phyloP scores from a whole-genome alignment of 2,113 vertebrate species.

The Dicrurus megarhynchus region DNA sequence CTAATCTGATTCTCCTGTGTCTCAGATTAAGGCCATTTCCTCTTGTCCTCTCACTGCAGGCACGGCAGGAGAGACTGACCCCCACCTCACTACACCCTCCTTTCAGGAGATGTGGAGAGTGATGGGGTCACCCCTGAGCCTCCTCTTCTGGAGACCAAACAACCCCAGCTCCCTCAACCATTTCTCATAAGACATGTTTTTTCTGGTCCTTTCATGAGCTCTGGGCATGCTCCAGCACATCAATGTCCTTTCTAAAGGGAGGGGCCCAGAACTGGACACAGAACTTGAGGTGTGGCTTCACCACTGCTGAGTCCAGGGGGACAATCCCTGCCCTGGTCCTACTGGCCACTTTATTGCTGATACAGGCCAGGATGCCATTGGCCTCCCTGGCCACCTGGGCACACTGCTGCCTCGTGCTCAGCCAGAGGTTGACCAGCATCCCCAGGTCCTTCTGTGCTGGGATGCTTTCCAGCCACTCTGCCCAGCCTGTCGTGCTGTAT shows the following conservation, averaged over 20 bases:
- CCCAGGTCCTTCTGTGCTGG: not conserved
- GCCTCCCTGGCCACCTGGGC: not conserved
- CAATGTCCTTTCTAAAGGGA: not conserved
- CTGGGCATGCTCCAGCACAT: not conserved
- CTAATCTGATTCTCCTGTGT: not conserved
- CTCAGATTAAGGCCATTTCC: not conserved
- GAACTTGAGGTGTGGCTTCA: not conserved
- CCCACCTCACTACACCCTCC: too few relatives aligned
- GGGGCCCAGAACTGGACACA: not conserved
- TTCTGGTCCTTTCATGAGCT: too few relatives aligned
- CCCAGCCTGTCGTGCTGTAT: not conserved
- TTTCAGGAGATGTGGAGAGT: not conserved
- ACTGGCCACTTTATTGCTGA: not conserved
- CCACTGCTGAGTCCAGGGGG: not conserved
- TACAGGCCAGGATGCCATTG: not conserved
- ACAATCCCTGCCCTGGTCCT: not conserved
- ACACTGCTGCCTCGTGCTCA: not conserved
- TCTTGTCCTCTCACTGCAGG: not conserved
- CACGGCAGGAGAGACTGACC: accelerated
- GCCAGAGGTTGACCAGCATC: not conserved
- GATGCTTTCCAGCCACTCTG: not conserved
- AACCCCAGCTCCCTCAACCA: not conserved
- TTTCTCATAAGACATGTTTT: not conserved
- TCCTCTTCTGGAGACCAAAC: not conserved
- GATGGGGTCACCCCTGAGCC: not conserved